Conservation (phyloP, 2,888 invertebrate species). For the Salticus scenicus region DNA sequence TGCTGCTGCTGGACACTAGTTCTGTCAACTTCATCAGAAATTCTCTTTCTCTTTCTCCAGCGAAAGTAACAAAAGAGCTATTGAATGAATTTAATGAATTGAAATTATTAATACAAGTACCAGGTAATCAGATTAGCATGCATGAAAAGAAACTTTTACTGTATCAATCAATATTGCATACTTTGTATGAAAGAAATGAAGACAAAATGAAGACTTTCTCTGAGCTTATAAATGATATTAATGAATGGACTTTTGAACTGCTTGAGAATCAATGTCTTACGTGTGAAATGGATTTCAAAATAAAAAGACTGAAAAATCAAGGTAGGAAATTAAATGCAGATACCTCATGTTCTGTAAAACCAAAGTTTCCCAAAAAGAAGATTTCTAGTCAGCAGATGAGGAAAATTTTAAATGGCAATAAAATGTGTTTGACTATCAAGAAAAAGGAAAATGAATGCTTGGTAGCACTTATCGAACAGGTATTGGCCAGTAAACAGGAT, state of each 20-base stretch:
- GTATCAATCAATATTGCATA: neutral
- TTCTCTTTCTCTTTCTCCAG: too few relatives aligned
- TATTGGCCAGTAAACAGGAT: neutral
- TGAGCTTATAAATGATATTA: neutral
- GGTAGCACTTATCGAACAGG: neutral
- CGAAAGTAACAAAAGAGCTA: too few relatives aligned
- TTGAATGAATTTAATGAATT: too few relatives aligned
- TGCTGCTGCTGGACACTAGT: too few relatives aligned
- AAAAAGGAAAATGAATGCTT: conserved; percentile 13
- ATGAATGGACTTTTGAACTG: neutral
- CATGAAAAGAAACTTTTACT: neutral
- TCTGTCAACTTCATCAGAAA: too few relatives aligned
- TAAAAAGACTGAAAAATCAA: conserved; percentile 9
- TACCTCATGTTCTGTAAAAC: neutral
- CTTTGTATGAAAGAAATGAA: neutral
- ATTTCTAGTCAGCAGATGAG: neutral
- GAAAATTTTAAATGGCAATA: neutral
- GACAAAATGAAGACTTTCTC: neutral
- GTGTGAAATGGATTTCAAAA: neutral
- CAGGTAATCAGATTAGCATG: neutral
- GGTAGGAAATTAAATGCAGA: neutral
- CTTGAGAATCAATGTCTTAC: neutral
- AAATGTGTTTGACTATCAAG: neutral
- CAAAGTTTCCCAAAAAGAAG: neutral
- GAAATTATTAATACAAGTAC: neutral